Conservation (phyloP, 2,797 vertebrate genomes). For the Microcaecilia unicolor region DNA sequence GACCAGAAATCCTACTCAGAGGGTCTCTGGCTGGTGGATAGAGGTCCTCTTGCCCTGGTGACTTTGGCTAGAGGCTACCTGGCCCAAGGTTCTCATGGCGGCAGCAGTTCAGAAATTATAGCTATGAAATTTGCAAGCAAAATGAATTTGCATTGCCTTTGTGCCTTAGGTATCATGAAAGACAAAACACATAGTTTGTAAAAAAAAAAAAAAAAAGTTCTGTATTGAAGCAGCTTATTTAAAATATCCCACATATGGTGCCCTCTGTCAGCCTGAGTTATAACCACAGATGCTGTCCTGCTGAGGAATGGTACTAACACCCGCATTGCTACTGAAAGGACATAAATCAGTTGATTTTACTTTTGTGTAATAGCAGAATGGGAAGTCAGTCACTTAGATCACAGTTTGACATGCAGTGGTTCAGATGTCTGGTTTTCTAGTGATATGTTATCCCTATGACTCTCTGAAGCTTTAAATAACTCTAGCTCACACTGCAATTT, state of each 20-base stretch:
- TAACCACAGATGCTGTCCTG: fast-evolving
- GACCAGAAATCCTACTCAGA: too few relatives aligned
- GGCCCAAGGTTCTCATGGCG: too few relatives aligned
- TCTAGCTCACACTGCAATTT: not conserved
- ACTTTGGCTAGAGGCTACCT: too few relatives aligned
- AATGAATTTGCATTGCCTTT: too few relatives aligned
- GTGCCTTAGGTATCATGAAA: too few relatives aligned
- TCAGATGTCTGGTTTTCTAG: not conserved
- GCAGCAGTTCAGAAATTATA: too few relatives aligned
- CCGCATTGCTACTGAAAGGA: not conserved
- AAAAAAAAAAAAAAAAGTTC: not conserved
- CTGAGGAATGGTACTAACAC: not conserved
- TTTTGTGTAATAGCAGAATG: not conserved
- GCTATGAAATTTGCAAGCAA: too few relatives aligned
- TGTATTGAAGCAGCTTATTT: not conserved
- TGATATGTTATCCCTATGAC: not conserved
- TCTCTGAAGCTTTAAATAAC: fast-evolving
- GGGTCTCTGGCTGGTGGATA: too few relatives aligned
- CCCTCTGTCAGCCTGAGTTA: fast-evolving
- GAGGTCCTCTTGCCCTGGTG: too few relatives aligned
- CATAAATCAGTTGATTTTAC: not conserved
- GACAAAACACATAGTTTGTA: not conserved
- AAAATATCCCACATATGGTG: not conserved
- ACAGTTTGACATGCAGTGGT: not conserved
- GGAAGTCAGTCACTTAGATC: not conserved